Base-by-base conservation (phyloP, 2,888 invertebrate species). In the Globia sparganii region DNA sequence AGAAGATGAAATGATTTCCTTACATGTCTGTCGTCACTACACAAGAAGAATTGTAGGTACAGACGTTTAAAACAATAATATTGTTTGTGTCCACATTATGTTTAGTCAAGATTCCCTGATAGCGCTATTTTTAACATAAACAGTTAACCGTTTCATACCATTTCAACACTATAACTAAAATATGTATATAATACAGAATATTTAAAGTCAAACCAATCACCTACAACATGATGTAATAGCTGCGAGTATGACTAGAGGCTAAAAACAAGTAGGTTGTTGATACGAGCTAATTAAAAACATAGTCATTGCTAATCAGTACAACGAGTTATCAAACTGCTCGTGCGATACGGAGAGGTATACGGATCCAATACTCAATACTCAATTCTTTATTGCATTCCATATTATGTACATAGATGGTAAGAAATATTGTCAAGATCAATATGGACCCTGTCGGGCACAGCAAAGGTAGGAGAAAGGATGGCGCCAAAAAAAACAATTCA, bases 151-250 rank as follows among this genome's bases (percentile, higher is more conserved):
- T 83, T 80, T 80, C 65, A 49, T 56, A 18, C 18, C 46, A 61
- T 61, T 74, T 59, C 28, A 59, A 70, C 25, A 64, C 4, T 71
- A 58, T 37, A 46, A 71, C 58, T 71, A 34, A 34, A 56, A 77
- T n/a, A 28, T 37, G 34, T 31, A 28, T 59, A 46, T 72, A 49
- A 1, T 31, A 56, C 56, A 18, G 25, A 56, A 28, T 61, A 34
- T 49, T 64, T 59, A 9, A 37, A 59, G 65, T 69, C 5, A 40
- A 58, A 69, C 56, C 49, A 25, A 74, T 71, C 68, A 75, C 62
- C 71, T 76, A 75, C 13, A 65, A 58, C 74, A 75, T 88, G 87
- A 88, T 86, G 87, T 75, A 88, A 87, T 64, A 40, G 67, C 62
- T 62, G 75, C 70, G 58, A 73, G 84, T 72, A 67, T 86, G 72